Evolutionary conservation across 2,888 invertebrate species (phyloP).

Genomic region (Brachypterus glaber): DNA sequence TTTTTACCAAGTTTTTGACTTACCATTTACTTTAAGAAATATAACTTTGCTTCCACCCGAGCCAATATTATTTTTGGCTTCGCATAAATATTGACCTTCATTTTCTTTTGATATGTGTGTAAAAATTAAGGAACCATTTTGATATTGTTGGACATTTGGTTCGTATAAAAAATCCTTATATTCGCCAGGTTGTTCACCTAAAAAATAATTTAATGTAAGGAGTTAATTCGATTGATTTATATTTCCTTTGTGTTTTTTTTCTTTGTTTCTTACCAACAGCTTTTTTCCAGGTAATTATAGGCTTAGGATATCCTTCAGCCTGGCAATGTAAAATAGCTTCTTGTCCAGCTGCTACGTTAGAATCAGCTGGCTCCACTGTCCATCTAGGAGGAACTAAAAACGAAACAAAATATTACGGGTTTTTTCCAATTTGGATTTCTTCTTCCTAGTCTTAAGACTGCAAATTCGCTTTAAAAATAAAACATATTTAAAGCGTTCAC

Average conservation of each 20-base stretch:
- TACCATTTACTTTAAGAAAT: slow-evolving; percentile 81
- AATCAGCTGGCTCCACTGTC: slow-evolving; percentile 75
- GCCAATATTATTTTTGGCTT: slow-evolving; percentile 87
- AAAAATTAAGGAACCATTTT: slow-evolving; percentile 77
- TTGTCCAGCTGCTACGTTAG: slow-evolving; percentile 74
- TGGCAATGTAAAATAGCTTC: slow-evolving; percentile 80
- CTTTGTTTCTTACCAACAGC: slow-evolving; percentile 58
- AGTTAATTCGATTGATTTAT: background rate
- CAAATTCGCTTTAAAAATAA: too few species aligned
- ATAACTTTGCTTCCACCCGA: slow-evolving; percentile 88
- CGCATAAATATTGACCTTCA: slow-evolving; percentile 86
- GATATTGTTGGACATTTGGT: slow-evolving; percentile 64
- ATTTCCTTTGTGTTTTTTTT: background rate
- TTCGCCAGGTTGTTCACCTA: slow-evolving; percentile 61
- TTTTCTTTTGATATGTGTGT: slow-evolving; percentile 75
- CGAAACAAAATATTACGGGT: too few species aligned
- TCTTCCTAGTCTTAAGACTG: too few species aligned
- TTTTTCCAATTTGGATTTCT: too few species aligned
- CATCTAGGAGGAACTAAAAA: slow-evolving; percentile 79
- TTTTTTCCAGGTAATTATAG: slow-evolving; percentile 80
- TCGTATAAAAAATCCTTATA: slow-evolving; percentile 77
- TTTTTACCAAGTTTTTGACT: too few species aligned
- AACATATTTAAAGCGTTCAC: too few species aligned
- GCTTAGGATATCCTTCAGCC: slow-evolving; percentile 86
- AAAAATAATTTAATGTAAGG: too few species aligned